A percentile compares a stretch with the other conserved stretches of the same genome.
Conservation (phyloP, 2,888 invertebrate genomes). For the Spodoptera picta region DNA sequence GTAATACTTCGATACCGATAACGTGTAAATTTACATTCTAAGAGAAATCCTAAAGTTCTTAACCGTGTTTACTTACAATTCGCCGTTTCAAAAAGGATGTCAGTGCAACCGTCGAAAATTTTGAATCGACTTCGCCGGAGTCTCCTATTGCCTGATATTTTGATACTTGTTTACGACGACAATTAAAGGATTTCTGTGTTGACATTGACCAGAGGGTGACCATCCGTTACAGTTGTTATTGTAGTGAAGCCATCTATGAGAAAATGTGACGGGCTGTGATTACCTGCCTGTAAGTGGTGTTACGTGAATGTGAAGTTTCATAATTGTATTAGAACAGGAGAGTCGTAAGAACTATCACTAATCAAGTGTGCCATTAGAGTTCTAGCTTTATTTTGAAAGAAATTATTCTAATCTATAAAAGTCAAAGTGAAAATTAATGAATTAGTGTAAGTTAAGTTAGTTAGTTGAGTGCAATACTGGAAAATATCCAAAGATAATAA, state of each 20-base stretch:
- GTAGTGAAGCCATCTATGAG: slow-evolving; percentile 61
- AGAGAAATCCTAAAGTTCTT: slow-evolving; percentile 26
- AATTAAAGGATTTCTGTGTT: slow-evolving; percentile 69
- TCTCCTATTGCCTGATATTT: slow-evolving; percentile 79
- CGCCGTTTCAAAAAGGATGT: slow-evolving; percentile 74
- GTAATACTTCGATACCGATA: slow-evolving; percentile 56
- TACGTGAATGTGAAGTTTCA: slow-evolving; percentile 63
- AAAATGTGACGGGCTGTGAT: slow-evolving; percentile 76
- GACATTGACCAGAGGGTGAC: slow-evolving; percentile 38
- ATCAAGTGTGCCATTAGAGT: slow-evolving; percentile 79
- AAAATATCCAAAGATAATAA: slow-evolving; percentile 79
- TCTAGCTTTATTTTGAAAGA: slow-evolving; percentile 73
- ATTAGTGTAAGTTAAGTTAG: slow-evolving; percentile 62
- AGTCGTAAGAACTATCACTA: slow-evolving; percentile 46
- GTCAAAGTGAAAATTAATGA: slow-evolving; percentile 68
- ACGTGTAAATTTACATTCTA: slow-evolving; percentile 24
- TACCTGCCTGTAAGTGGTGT: slow-evolving; percentile 57
- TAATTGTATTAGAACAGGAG: slow-evolving; percentile 63
- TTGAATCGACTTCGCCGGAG: slow-evolving; percentile 79
- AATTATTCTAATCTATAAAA: slow-evolving; percentile 78
- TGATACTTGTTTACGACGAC: slow-evolving; percentile 85
- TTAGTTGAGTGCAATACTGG: slow-evolving; percentile 76
- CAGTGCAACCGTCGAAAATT: slow-evolving; percentile 82
- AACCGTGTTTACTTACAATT: slow-evolving; percentile 42
- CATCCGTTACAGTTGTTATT: slow-evolving; percentile 20